Evolutionary conservation across 2,113 vertebrate species (phyloP).

Genomic region (Zeus faber): DNA sequence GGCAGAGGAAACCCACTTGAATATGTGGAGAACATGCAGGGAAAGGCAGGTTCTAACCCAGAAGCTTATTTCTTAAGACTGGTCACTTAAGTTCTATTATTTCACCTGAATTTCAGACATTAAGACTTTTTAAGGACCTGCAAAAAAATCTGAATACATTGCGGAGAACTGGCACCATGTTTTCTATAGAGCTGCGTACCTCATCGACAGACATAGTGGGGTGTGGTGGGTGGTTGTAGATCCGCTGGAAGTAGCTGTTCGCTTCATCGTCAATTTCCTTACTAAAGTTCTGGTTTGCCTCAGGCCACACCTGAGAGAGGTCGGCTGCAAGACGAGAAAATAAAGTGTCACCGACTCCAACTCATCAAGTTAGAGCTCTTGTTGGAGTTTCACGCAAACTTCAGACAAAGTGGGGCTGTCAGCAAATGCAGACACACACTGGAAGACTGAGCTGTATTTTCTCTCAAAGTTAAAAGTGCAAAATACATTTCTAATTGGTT

Average conservation of each 20-base stretch:
- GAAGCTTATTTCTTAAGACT: too few relatives aligned
- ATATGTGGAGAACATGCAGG: too few relatives aligned
- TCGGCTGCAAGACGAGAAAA: slow-evolving; percentile 78
- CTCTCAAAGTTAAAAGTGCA: too few relatives aligned
- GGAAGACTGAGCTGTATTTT: slow-evolving; percentile 74
- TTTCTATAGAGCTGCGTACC: slow-evolving; percentile 74
- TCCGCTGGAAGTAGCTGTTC: slow-evolving; percentile 98
- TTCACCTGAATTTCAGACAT: neutral
- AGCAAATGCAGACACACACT: slow-evolving; percentile 63
- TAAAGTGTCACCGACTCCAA: too few relatives aligned
- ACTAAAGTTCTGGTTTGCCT: slow-evolving; percentile 99
- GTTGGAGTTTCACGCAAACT: slow-evolving; percentile 8
- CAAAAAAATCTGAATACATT: too few relatives aligned
- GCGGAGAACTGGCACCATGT: too few relatives aligned
- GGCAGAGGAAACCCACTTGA: too few relatives aligned
- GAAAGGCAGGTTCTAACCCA: too few relatives aligned
- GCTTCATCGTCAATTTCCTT: slow-evolving; percentile 99
- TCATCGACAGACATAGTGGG: slow-evolving; percentile 99
- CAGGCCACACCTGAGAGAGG: slow-evolving; percentile 99
- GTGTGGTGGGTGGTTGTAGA: slow-evolving; percentile 98
- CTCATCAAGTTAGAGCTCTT: too few relatives aligned
- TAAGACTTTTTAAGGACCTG: too few relatives aligned
- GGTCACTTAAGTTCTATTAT: neutral
- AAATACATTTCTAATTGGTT: too few relatives aligned
- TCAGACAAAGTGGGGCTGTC: slow-evolving; percentile 49